These are phyloP conservation scores for Sminthurinus signatus DNA, from an alignment of 1,140 invertebrate genomes.

Conservation along the genomic window DNA sequence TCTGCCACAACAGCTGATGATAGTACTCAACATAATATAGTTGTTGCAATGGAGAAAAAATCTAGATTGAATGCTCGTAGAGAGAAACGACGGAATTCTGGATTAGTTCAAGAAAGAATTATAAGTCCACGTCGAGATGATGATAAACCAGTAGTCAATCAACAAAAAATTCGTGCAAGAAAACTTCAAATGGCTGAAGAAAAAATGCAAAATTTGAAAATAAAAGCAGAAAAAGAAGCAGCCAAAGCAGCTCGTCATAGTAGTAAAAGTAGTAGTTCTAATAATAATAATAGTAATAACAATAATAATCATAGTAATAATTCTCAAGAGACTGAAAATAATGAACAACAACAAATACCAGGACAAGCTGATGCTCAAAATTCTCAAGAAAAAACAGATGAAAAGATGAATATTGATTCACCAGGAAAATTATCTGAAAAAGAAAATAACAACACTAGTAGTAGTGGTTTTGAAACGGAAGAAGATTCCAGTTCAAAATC, in stretches of 20 bases:
- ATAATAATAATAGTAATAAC: too few relatives aligned
- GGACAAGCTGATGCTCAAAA: too few relatives aligned
- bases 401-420: too few relatives aligned
- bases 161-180: conserved; percentile 21
- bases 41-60: conserved; percentile 28
- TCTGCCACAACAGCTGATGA: conserved; percentile 13
- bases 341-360: too few relatives aligned
- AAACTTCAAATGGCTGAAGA: conserved; percentile 26
- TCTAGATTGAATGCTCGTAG: conserved; percentile 28
- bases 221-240: conserved; percentile 13
- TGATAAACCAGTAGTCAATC: conserved; percentile 15
- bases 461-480: too few relatives aligned
- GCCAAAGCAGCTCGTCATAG: conserved; percentile 6
- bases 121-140: conserved; percentile 51
- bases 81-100: conserved; percentile 47
- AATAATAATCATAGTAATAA: too few relatives aligned
- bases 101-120: conserved; percentile 59
- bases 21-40: neutral
- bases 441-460: too few relatives aligned
- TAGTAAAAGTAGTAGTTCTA: too few relatives aligned
- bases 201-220: conserved; percentile 4
- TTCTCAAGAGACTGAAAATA: too few relatives aligned
- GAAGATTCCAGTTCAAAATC: too few relatives aligned
- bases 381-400: too few relatives aligned
- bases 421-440: too few relatives aligned